Conservation (phyloP, 2,888 invertebrate genomes). For the Ellobium chinense region DNA sequence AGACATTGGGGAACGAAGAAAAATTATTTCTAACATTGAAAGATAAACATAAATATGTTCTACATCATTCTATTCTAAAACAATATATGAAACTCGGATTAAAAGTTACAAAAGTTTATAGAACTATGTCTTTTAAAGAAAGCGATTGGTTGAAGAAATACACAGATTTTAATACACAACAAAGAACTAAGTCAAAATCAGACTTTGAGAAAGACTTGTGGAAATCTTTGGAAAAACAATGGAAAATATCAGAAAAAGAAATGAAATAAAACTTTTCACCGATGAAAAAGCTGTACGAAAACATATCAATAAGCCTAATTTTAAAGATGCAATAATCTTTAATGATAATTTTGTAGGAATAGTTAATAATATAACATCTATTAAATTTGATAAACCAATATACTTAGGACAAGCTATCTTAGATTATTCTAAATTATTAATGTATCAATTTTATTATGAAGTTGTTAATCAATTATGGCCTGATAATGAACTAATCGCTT, state of each 20-base stretch:
- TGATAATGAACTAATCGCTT: too few relatives aligned
- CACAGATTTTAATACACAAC: too few relatives aligned
- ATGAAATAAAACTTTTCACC: background rate
- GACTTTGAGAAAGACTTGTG: conserved; percentile 73
- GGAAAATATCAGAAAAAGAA: conserved; percentile 15
- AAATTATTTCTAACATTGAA: background rate
- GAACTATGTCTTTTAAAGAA: conserved; percentile 69
- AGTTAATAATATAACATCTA: conserved; percentile 24
- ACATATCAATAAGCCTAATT: background rate
- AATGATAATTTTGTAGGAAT: conserved; percentile 49
- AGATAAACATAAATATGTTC: conserved; percentile 45
- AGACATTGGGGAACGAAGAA: background rate
- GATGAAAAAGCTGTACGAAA: conserved; percentile 9
- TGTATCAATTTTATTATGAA: too few relatives aligned
- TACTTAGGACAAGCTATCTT: conserved; percentile 41
- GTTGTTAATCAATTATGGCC: too few relatives aligned
- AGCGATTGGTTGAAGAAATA: conserved; percentile 68
- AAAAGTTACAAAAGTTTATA: conserved; percentile 60
- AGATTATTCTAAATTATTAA: conserved; percentile 47
- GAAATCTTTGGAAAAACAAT: conserved; percentile 28
- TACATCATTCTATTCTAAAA: conserved; percentile 74
- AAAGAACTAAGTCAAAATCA: conserved; percentile 61
- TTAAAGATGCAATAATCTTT: conserved; percentile 42
- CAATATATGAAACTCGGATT: conserved; percentile 61
- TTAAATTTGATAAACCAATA: conserved; percentile 48